Conservation (phyloP, 1,140 invertebrate species). For the Pomacea maculata region DNA sequence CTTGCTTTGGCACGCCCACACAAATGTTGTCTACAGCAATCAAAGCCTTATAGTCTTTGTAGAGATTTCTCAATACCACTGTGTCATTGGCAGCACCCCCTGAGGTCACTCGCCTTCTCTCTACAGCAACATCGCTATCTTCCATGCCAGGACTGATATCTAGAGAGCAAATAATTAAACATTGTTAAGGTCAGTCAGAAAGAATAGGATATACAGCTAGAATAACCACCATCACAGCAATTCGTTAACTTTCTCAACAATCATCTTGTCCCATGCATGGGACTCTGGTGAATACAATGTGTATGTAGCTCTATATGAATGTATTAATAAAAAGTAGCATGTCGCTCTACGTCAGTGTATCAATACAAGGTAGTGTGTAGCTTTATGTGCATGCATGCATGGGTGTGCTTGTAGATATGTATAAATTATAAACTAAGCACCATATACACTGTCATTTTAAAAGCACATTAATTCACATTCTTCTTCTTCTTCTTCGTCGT, state of each 20-base stretch:
- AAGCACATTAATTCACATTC: background rate
- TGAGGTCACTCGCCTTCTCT: slow-evolving; percentile 32
- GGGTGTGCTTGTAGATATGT: too few species aligned
- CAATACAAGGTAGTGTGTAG: too few species aligned
- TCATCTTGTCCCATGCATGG: too few species aligned
- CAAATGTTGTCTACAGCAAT: slow-evolving; percentile 73
- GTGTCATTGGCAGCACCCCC: slow-evolving; percentile 9
- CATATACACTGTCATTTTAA: background rate
- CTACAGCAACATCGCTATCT: slow-evolving; percentile 45
- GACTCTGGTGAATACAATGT: too few species aligned
- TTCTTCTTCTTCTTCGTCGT: too few species aligned
- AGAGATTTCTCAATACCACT: slow-evolving; percentile 57
- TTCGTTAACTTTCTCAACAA: background rate
- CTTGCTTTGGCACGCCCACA: slow-evolving; percentile 65
- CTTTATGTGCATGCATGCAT: too few species aligned
- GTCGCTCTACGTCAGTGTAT: too few species aligned
- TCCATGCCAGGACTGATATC: slow-evolving; percentile 1
- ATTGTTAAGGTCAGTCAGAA: background rate
- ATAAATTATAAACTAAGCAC: background rate
- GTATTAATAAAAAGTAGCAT: too few species aligned
- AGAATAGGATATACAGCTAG: background rate
- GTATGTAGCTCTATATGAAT: too few species aligned
- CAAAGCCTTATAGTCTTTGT: slow-evolving; percentile 68
- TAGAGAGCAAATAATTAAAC: background rate
- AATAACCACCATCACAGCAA: background rate